Conservation (phyloP, 2,113 vertebrate species). For the Hemiprocne comata region DNA sequence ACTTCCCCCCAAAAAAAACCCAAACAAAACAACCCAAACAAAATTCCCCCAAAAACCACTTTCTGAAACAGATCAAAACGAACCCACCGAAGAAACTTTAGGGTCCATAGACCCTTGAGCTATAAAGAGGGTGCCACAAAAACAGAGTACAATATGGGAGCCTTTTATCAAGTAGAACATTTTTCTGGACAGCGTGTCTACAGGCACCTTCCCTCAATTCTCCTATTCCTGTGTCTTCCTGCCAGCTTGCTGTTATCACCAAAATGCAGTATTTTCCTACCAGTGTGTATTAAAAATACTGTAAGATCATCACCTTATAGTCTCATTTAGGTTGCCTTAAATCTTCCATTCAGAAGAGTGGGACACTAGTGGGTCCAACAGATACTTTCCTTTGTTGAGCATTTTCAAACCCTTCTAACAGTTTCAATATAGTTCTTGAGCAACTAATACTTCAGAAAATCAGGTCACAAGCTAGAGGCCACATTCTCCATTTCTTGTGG, state of each 20-base stretch:
- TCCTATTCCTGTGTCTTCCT: background rate
- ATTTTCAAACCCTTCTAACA: background rate
- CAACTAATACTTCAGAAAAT: background rate
- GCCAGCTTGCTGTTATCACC: background rate
- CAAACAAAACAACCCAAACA: no score
- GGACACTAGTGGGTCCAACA: background rate
- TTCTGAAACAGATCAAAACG: background rate
- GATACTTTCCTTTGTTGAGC: background rate
- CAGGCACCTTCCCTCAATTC: background rate
- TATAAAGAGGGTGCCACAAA: background rate
- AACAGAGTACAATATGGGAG: background rate
- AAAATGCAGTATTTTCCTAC: background rate
- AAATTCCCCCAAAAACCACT: accelerated
- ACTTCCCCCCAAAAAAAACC: accelerated
- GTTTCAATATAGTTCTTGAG: background rate
- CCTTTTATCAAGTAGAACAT: background rate
- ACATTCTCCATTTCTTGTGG: background rate
- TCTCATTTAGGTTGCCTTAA: background rate
- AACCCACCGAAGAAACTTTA: background rate
- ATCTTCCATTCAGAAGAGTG: background rate
- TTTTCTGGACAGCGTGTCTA: background rate
- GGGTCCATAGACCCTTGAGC: accelerated
- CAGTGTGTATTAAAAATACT: background rate
- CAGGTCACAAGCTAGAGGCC: background rate
- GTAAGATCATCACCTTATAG: background rate